Evolutionary conservation across 1,140 invertebrate genomes (phyloP).

Genomic region (Watersipora subatra): DNA sequence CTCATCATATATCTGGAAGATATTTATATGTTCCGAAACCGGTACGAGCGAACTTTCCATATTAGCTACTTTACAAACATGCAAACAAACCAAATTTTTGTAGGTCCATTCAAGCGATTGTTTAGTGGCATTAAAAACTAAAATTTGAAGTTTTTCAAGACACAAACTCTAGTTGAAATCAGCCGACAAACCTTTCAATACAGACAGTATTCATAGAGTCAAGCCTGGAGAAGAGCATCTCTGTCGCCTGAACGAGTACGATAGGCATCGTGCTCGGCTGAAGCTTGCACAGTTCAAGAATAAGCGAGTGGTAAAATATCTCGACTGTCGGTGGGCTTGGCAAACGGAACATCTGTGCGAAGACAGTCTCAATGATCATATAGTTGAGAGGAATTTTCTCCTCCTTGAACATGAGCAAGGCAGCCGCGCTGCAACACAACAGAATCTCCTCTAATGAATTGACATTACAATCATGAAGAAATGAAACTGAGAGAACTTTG

Average conservation of each 20-base stretch:
- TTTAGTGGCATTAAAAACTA: not conserved
- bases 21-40: too few species aligned
- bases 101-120: too few species aligned
- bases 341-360: slow-evolving; percentile 83
- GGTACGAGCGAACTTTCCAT: too few species aligned
- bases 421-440: slow-evolving; percentile 55
- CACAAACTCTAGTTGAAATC: not conserved
- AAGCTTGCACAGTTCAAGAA: slow-evolving; percentile 93
- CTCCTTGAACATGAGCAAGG: slow-evolving; percentile 82
- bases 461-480: not conserved
- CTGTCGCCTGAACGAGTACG: slow-evolving; percentile 88
- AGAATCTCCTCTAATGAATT: slow-evolving; percentile 11
- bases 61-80: too few species aligned
- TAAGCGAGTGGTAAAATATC: slow-evolving; percentile 82
- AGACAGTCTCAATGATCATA: slow-evolving; percentile 92
- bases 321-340: slow-evolving; percentile 73
- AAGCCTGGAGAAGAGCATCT: slow-evolving; percentile 86
- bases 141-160: not conserved
- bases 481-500: too few species aligned
- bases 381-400: slow-evolving; percentile 91
- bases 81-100: too few species aligned
- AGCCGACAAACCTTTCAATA: slow-evolving; percentile 62
- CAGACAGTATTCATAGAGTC: slow-evolving; percentile 92
- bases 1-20: too few species aligned
- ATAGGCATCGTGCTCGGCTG: slow-evolving; percentile 93